Percentiles rank a stretch among this genome's conserved stretches.
These are phyloP conservation scores for Coecobrya sp. DNA, from an alignment of 2,888 invertebrate genomes.

Conservation along the genomic window DNA sequence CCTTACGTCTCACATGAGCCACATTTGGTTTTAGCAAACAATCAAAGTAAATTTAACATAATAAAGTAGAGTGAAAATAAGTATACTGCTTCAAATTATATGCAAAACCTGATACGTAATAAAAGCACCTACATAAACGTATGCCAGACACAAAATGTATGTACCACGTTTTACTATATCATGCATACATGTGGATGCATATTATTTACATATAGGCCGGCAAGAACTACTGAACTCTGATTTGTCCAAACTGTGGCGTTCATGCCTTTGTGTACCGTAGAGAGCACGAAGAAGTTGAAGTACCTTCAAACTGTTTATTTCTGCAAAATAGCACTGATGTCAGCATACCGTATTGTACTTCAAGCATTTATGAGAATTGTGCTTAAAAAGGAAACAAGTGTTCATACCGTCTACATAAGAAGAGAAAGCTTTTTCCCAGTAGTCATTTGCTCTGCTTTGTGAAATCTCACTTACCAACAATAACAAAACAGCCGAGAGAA, in stretches of 20 bases:
- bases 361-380: background rate
- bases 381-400: background rate
- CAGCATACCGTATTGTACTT: background rate
- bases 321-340: conserved; percentile 12
- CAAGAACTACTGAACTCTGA: background rate
- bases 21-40: conserved; percentile 61
- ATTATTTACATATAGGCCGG: background rate
- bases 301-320: conserved; percentile 41
- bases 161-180: background rate
- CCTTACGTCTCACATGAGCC: conserved; percentile 58
- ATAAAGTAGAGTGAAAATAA: conserved; percentile 3
- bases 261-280: background rate
- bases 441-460: conserved; percentile 48
- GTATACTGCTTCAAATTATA: background rate
- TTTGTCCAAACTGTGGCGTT: background rate
- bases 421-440: conserved; percentile 6
- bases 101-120: background rate
- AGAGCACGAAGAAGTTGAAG: conserved; percentile 2
- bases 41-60: conserved; percentile 65
- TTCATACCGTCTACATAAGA: background rate
- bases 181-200: background rate
- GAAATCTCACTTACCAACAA: conserved; percentile 24
- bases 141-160: no score
- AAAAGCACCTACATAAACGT: no score
- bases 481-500: conserved; percentile 24